Evolutionary conservation across 1,140 invertebrate species (phyloP).

Genomic region (Drosophila yakuba): DNA sequence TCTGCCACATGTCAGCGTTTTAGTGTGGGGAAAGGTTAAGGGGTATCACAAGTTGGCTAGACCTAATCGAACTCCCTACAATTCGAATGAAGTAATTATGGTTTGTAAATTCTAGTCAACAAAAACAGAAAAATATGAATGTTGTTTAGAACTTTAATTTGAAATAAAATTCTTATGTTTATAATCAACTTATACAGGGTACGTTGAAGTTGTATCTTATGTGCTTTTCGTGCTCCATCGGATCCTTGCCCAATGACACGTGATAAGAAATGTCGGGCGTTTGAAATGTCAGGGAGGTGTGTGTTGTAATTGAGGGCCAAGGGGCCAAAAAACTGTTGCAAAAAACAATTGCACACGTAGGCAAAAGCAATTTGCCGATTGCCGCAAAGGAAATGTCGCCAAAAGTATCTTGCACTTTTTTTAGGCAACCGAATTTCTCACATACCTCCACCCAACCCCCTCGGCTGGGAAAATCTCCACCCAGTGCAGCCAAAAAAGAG

Average conservation of each 20-base stretch:
- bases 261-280: constrained; percentile 73
- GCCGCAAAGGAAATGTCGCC: constrained; percentile 69
- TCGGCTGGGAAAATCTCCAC: neutral
- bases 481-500: constrained; percentile 16
- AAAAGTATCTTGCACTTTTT: constrained; percentile 65
- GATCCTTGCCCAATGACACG: constrained; percentile 66
- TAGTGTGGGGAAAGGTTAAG: constrained; percentile 20
- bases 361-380: constrained; percentile 77
- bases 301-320: constrained; percentile 28
- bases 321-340: constrained; percentile 23
- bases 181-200: neutral
- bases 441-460: too few species aligned
- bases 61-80: too few species aligned
- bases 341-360: constrained; percentile 69
- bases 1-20: constrained; percentile 76
- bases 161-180: too few species aligned
- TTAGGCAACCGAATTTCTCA: constrained; percentile 4
- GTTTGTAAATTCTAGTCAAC: neutral
- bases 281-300: constrained; percentile 33
- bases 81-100: neutral
- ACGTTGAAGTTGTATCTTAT: neutral
- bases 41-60: neutral
- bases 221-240: neutral
- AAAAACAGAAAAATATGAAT: too few species aligned
- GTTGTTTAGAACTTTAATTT: too few species aligned